A percentile compares a stretch with the other conserved stretches of the same genome.
Evolutionary conservation across 2,888 invertebrate species (phyloP).

Genomic region (Cyclophora albipunctata): DNA sequence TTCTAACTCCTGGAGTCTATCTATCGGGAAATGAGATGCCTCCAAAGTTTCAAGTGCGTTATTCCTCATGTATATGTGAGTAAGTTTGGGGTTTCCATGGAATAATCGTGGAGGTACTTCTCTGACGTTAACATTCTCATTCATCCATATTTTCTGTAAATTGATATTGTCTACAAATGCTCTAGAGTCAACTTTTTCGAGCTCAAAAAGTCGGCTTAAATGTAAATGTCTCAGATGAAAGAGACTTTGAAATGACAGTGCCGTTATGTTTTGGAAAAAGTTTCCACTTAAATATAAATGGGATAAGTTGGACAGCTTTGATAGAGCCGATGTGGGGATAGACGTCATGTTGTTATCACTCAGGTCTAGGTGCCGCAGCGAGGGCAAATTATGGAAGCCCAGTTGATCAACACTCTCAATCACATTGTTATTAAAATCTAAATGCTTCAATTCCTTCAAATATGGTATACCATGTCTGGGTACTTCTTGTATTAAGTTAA

Average conservation of each 20-base stretch:
- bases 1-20: conserved; percentile 82
- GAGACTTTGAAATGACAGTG: conserved; percentile 88
- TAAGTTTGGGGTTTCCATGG: conserved; percentile 86
- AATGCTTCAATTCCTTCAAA: conserved; percentile 80
- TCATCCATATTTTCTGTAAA: conserved; percentile 84
- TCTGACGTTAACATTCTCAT: conserved; percentile 83
- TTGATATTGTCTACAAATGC: conserved; percentile 91
- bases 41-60: conserved; percentile 85
- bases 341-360: conserved; percentile 88
- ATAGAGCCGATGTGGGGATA: conserved; percentile 84
- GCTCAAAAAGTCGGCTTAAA: conserved; percentile 79
- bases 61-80: conserved; percentile 83
- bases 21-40: conserved; percentile 88
- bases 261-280: conserved; percentile 81
- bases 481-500: conserved; percentile 85
- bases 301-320: conserved; percentile 84
- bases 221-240: conserved; percentile 86
- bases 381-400: conserved; percentile 83
- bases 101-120: conserved; percentile 88
- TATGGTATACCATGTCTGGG: conserved; percentile 83
- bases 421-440: conserved; percentile 85
- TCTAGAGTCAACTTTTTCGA: conserved; percentile 83
- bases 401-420: conserved; percentile 82
- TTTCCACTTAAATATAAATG: conserved; percentile 87
- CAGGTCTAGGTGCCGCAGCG: conserved; percentile 83